Base-by-base conservation (phyloP, 2,888 invertebrate genomes). In the Drosophila kambysellisi region DNA sequence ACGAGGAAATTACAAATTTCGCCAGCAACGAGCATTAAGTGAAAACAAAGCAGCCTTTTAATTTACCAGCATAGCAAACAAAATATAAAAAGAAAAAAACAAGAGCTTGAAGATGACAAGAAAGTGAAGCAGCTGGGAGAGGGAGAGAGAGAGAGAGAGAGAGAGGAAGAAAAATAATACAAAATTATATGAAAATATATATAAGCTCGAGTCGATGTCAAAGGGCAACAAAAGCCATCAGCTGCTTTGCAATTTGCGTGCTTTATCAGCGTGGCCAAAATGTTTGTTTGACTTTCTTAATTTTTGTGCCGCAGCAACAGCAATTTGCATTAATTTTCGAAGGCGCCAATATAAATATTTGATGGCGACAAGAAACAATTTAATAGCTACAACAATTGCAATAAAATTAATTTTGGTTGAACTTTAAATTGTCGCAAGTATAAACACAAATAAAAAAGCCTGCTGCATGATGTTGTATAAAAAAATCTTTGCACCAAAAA, bases 11-110 rank as follows among this genome's bases (percentile, higher is more conserved):
- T 85, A 87, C 74, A 83, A 86, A 76, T 59, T 73, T 76, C 58
- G 68, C 67, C 63, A 65, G 73, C 72, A 63, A 53, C 58, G 66
- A 78, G 67, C 70, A 66, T 65, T 70, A 83, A 88, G 74, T 81
- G 83, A 79, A 46, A 83, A 89, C 87, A 85, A 89, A 79, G 87
- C 79, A 70, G 70, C 71, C 50, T 89, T 85, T 85, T 87, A 81
- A 85, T 87, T 89, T 87, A 63, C 76, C 63, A 76, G 67, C 66
- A 67, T 68, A 50, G 48, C 61, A 64, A 64, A 79, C 63, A 54
- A 78, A 62, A 62, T 61, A 53, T 72, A 60, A 61, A 39, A 29
- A 71, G 35, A 25, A 48, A 39, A 39, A 4, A 7, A 29, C 17
- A 68, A 20, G 32, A 46, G 33, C 48, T 43, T 60, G 41, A 63